Evolutionary conservation across 2,888 invertebrate species (phyloP).

Genomic region (Trypoxylon attenuatum): DNA sequence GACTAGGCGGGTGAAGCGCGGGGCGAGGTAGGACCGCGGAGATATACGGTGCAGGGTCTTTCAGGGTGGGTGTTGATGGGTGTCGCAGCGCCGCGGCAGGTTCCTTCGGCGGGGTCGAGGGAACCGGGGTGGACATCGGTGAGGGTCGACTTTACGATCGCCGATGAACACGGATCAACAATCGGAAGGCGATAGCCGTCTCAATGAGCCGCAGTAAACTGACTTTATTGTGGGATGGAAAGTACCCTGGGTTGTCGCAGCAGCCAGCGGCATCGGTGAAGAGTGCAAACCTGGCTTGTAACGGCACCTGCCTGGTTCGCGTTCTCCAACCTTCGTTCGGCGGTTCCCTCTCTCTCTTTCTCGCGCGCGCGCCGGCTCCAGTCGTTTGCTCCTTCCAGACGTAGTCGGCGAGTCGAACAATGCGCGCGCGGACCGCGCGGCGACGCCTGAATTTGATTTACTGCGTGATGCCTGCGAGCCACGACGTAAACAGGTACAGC

Average conservation of each 20-base stretch:
- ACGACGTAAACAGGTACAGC: slow-evolving; percentile 48
- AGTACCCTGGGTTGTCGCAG: slow-evolving; percentile 25
- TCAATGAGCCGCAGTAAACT: slow-evolving; percentile 58
- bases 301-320: slow-evolving; percentile 42
- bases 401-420: slow-evolving; percentile 44
- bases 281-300: slow-evolving; percentile 39
- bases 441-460: slow-evolving; percentile 46
- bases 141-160: slow-evolving; percentile 54
- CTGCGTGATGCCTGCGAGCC: slow-evolving; percentile 29
- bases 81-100: background rate
- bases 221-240: slow-evolving; percentile 48
- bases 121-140: slow-evolving; percentile 11
- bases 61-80: slow-evolving; percentile 5
- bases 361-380: background rate
- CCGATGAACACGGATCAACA: slow-evolving; percentile 57
- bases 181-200: slow-evolving; percentile 56
- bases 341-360: background rate
- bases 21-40: background rate
- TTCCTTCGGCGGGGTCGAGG: background rate
- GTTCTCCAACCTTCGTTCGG: background rate
- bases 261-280: no score
- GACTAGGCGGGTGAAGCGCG: background rate
- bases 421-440: slow-evolving; percentile 23
- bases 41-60: background rate
- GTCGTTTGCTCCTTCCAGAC: no score